Percentiles rank a stretch among this genome's conserved stretches.
phyloP scores from a whole-genome alignment of 2,113 vertebrate genomes.

The Xyrauchen texanus region DNA sequence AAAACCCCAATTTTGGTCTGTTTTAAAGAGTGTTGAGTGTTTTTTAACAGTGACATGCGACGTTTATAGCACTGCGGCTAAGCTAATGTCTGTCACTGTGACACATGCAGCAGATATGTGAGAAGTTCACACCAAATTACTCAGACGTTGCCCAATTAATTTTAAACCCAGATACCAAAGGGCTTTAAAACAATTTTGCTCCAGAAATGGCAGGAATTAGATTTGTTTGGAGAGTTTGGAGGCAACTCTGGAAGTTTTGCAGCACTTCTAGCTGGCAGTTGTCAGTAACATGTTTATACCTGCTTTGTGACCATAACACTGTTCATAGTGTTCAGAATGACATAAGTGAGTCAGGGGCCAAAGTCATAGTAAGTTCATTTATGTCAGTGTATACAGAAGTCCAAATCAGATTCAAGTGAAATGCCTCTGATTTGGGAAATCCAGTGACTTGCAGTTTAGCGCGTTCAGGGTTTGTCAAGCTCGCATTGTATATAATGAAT shows the following conservation, averaged over 20 bases:
- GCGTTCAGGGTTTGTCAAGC: not conserved
- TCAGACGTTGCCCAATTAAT: not conserved
- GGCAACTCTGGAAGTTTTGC: not conserved
- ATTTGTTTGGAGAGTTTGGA: not conserved
- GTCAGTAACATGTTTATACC: not conserved
- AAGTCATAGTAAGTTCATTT: too few relatives aligned
- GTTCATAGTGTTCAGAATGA: not conserved
- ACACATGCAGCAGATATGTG: slow-evolving; percentile 27
- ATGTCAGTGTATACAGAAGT: not conserved
- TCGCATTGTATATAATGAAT: not conserved
- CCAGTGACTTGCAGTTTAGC: not conserved
- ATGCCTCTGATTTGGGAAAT: not conserved
- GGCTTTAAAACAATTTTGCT: accelerated
- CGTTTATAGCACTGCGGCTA: not conserved
- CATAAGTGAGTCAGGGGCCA: not conserved
- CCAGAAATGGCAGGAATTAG: not conserved
- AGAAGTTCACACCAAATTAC: not conserved
- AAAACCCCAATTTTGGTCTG: not conserved
- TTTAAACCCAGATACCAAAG: too few relatives aligned
- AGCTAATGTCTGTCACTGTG: slow-evolving; percentile 31
- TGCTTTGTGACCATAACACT: not conserved
- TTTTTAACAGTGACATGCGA: not conserved
- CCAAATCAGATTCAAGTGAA: not conserved
- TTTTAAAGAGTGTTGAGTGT: slow-evolving; percentile 7
- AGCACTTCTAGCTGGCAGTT: not conserved